phyloP scores from a whole-genome alignment of 1,140 invertebrate species.

The Atta colombica region DNA sequence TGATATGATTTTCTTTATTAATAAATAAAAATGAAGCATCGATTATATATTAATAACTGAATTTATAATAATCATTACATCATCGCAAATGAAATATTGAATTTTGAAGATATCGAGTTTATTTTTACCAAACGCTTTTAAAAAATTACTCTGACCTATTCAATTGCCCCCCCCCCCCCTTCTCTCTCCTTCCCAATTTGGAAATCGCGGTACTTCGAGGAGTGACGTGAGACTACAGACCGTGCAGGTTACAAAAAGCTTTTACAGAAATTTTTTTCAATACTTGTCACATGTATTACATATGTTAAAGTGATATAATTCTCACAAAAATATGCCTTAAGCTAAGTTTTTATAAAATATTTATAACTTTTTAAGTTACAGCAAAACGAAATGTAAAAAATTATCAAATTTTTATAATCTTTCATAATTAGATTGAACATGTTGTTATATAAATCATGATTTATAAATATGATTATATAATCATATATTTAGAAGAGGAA shows the following conservation, averaged over 20 bases:
- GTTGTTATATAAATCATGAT: not conserved
- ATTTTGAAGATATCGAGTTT: not conserved
- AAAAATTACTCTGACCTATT: too few relatives aligned
- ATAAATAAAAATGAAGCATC: not conserved
- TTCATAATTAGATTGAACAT: not conserved
- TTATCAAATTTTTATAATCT: not conserved
- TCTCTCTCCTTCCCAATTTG: too few relatives aligned
- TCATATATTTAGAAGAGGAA: not conserved
- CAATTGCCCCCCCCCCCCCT: too few relatives aligned
- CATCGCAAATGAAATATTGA: not conserved
- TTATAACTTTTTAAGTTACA: not conserved
- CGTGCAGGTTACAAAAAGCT: not conserved
- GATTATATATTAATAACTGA: not conserved
- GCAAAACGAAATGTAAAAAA: not conserved
- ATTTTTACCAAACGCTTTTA: not conserved
- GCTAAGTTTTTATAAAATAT: not conserved
- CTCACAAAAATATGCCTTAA: not conserved
- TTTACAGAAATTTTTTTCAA: not conserved
- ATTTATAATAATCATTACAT: not conserved
- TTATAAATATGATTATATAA: not conserved
- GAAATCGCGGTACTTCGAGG: too few relatives aligned
- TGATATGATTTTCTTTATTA: not conserved
- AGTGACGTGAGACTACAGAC: too few relatives aligned
- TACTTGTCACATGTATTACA: not conserved
- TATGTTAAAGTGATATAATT: not conserved